Conservation (phyloP, 2,888 invertebrate genomes). For the Hypomecis punctinalis region DNA sequence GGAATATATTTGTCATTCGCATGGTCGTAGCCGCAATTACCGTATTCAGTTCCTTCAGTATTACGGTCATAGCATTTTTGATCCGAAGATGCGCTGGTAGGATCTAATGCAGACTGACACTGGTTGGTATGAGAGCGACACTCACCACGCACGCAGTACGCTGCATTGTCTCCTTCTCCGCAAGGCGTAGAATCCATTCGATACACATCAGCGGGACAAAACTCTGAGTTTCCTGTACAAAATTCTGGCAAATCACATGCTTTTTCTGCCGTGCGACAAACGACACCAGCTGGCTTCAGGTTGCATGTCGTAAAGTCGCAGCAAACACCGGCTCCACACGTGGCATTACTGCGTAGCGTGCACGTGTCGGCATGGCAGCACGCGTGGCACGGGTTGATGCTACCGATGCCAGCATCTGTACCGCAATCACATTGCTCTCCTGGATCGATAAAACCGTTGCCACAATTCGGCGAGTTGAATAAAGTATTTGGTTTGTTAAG, state of each 20-base stretch:
- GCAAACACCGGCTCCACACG: slow-evolving; percentile 97
- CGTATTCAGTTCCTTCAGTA: slow-evolving; percentile 90
- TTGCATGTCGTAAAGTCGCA: slow-evolving; percentile 93
- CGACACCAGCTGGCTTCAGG: slow-evolving; percentile 90
- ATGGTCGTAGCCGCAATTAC: slow-evolving; percentile 98
- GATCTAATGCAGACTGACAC: slow-evolving; percentile 97
- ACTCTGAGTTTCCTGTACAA: slow-evolving; percentile 97
- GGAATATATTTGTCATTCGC: slow-evolving; percentile 88
- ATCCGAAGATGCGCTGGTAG: slow-evolving; percentile 93
- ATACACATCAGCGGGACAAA: slow-evolving; percentile 95
- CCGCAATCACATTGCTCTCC: slow-evolving; percentile 99
- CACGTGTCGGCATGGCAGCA: slow-evolving; percentile 95
- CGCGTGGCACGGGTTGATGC: slow-evolving; percentile 80
- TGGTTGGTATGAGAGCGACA: slow-evolving; percentile 96
- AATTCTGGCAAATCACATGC: slow-evolving; percentile 98
- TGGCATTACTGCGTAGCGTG: slow-evolving; percentile 93
- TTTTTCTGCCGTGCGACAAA: slow-evolving; percentile 92
- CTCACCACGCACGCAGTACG: slow-evolving; percentile 95
- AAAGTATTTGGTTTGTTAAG: slow-evolving; percentile 93
- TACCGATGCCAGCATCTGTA: slow-evolving; percentile 87
- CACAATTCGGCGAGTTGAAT: slow-evolving; percentile 95
- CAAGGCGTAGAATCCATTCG: slow-evolving; percentile 95
- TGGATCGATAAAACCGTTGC: slow-evolving; percentile 97
- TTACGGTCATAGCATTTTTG: slow-evolving; percentile 93
- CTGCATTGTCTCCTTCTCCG: slow-evolving; percentile 84